phyloP scores from a whole-genome alignment of 1,140 invertebrate species.

The Campoletis sonorensis region DNA sequence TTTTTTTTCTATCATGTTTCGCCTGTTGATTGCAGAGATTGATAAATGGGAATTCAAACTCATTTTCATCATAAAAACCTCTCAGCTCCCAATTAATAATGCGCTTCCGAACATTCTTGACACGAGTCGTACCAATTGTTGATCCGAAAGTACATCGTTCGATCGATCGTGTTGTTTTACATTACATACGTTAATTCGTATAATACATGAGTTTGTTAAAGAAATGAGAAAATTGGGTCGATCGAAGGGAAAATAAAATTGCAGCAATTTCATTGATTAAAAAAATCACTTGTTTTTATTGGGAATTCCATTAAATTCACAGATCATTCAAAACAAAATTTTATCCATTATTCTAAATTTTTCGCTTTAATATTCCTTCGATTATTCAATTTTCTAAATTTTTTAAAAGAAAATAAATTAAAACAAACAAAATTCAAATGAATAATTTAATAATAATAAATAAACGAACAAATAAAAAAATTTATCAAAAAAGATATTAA shows the following conservation, averaged over 20 bases:
- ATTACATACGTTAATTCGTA: background rate
- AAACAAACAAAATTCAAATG: no score
- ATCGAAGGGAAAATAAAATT: background rate
- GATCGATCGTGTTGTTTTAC: background rate
- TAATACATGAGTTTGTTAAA: background rate
- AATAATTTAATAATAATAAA: no score
- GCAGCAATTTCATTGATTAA: no score
- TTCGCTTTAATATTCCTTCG: no score
- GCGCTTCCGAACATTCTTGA: background rate
- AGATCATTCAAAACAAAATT: no score
- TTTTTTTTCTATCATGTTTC: background rate
- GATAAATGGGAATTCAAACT: background rate
- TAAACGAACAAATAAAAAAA: no score
- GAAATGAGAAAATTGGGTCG: background rate
- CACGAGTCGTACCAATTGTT: background rate
- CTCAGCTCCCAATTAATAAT: conserved; percentile 2
- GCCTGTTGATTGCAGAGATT: conserved; percentile 10
- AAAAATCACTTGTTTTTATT: no score
- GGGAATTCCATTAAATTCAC: no score
- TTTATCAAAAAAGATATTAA: no score
- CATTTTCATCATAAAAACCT: background rate
- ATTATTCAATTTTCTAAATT: no score
- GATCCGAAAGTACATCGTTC: background rate
- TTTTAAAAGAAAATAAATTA: no score
- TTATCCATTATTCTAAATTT: no score